Percentiles rank a stretch among this genome's conserved stretches.
Conservation (phyloP, 2,113 vertebrate species). For the Ibidorhyncha struthersii region DNA sequence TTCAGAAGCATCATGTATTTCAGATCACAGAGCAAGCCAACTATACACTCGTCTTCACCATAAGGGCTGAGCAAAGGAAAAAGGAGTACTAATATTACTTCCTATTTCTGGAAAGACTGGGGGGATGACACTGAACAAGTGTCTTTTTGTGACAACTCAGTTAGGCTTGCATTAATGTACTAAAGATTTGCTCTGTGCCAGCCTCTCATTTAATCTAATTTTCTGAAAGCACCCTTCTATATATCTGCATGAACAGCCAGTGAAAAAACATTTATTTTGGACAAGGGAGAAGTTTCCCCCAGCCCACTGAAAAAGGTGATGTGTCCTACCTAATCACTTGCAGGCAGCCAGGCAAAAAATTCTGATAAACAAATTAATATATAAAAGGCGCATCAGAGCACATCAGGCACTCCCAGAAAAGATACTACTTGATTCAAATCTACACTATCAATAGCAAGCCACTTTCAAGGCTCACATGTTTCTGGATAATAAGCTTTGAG, state of each 20-base stretch:
- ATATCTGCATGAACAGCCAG: background rate
- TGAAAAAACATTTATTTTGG: background rate
- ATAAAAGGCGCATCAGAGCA: background rate
- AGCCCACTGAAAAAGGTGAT: background rate
- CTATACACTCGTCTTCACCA: background rate
- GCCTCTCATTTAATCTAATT: background rate
- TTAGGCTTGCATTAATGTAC: background rate
- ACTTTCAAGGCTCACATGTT: background rate
- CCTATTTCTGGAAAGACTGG: background rate
- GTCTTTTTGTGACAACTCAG: background rate
- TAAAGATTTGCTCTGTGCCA: background rate
- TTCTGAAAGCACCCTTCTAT: background rate
- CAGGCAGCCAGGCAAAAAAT: conserved; percentile 7
- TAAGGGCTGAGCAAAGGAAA: background rate
- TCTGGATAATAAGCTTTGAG: background rate
- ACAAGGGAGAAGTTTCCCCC: background rate
- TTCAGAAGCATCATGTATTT: background rate
- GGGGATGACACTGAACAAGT: background rate
- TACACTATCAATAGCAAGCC: background rate
- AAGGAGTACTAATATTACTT: background rate
- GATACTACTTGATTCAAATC: background rate
- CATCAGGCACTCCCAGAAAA: background rate
- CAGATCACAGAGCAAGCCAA: background rate
- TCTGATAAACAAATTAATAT: background rate
- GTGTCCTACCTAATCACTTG: background rate